Conservation (phyloP, 2,888 invertebrate species). For the Cephus spinipes region DNA sequence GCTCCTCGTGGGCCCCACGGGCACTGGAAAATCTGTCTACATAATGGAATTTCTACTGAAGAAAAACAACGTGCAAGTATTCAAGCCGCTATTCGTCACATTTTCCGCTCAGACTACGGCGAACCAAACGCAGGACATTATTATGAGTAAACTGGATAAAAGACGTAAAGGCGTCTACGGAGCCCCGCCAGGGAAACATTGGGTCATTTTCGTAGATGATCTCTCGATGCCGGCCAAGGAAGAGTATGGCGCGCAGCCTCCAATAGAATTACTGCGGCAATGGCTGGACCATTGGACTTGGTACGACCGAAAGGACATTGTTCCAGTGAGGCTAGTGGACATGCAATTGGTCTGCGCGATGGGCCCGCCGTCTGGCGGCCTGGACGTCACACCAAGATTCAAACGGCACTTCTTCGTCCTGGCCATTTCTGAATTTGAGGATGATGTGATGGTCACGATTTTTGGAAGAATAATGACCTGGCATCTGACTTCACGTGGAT, state of each 20-base stretch:
- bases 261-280: constrained; percentile 91
- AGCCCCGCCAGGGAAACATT: constrained; percentile 66
- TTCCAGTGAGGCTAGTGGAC: constrained; percentile 84
- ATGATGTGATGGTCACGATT: constrained; percentile 84
- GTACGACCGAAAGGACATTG: constrained; percentile 87
- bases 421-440: constrained; percentile 90
- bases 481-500: constrained; percentile 93
- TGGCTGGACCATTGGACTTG: constrained; percentile 91
- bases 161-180: constrained; percentile 79
- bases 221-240: constrained; percentile 93
- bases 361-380: constrained; percentile 85
- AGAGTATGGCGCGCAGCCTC: constrained; percentile 93
- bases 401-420: constrained; percentile 87
- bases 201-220: constrained; percentile 94
- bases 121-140: constrained; percentile 93
- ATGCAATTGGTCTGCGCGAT: constrained; percentile 91
- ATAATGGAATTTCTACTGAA: constrained; percentile 87
- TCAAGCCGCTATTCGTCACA: constrained; percentile 87
- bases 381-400: constrained; percentile 81
- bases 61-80: constrained; percentile 80
- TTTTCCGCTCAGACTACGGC: constrained; percentile 96
- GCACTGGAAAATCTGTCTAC: constrained; percentile 95
- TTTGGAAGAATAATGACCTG: constrained; percentile 91
- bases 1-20: constrained; percentile 92
- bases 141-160: constrained; percentile 94